phyloP scores from a whole-genome alignment of 2,797 vertebrate genomes.

The Rachycentron canadum region DNA sequence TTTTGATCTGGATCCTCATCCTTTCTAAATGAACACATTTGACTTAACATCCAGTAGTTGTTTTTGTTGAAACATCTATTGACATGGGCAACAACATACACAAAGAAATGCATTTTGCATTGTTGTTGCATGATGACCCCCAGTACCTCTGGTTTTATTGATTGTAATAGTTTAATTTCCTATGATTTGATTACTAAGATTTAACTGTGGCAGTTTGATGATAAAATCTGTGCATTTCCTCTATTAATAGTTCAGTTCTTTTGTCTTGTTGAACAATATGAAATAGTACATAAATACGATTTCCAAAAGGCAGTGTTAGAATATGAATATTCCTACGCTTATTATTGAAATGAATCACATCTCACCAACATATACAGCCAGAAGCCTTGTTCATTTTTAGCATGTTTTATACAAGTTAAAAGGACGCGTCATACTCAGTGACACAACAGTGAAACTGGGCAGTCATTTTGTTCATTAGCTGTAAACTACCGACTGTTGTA shows the following conservation, averaged over 20 bases:
- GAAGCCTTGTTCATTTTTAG: background rate
- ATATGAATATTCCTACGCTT: background rate
- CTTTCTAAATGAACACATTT: background rate
- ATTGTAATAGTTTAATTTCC: background rate
- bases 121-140: background rate
- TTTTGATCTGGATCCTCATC: background rate
- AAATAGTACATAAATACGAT: background rate
- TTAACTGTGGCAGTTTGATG: background rate
- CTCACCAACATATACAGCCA: background rate
- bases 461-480: slow-evolving; percentile 25
- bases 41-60: background rate
- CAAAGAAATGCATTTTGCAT: background rate
- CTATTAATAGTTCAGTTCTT: too few relatives aligned
- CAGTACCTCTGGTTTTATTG: background rate
- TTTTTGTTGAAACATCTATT: background rate
- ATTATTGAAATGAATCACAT: background rate
- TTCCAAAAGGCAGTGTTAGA: background rate
- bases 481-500: slow-evolving; percentile 40
- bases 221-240: background rate
- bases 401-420: background rate
- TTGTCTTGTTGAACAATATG: background rate
- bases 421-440: background rate
- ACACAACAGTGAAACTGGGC: background rate
- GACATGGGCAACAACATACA: background rate
- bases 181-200: background rate